phyloP scores from a whole-genome alignment of 2,797 vertebrate species.

The Enteromius paludinosus region DNA sequence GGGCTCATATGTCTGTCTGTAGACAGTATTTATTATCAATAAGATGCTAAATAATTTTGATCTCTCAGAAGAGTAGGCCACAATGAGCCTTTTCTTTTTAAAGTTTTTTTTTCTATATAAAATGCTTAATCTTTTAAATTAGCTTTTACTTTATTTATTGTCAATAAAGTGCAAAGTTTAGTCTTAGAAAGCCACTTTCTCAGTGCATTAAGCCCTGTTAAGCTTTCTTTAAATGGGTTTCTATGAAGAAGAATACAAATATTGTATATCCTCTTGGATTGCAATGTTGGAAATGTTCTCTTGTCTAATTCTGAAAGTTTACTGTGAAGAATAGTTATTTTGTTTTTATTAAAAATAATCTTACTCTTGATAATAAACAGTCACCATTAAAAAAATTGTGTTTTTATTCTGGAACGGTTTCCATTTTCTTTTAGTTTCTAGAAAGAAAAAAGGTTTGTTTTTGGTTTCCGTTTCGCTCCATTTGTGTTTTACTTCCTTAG shows the following conservation, averaged over 20 bases:
- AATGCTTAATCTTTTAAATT: background rate
- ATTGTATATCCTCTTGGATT: slow-evolving; percentile 1
- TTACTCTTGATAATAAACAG: background rate
- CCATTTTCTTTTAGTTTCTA: background rate
- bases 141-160: background rate
- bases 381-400: background rate
- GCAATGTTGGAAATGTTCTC: background rate
- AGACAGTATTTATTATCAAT: background rate
- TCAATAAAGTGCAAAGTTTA: background rate
- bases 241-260: background rate
- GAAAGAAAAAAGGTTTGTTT: background rate
- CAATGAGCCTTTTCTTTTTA: background rate
- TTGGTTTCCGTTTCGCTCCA: background rate
- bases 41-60: background rate
- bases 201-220: background rate
- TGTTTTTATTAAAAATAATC: background rate
- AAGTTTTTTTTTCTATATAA: background rate
- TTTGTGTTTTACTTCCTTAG: background rate
- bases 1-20: background rate
- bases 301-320: background rate
- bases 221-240: background rate
- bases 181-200: background rate
- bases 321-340: background rate
- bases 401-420: background rate
- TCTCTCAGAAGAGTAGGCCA: background rate